These are phyloP conservation scores for Cochlearius cochlearius DNA, from an alignment of 2,113 vertebrate genomes.

Conservation along the genomic window DNA sequence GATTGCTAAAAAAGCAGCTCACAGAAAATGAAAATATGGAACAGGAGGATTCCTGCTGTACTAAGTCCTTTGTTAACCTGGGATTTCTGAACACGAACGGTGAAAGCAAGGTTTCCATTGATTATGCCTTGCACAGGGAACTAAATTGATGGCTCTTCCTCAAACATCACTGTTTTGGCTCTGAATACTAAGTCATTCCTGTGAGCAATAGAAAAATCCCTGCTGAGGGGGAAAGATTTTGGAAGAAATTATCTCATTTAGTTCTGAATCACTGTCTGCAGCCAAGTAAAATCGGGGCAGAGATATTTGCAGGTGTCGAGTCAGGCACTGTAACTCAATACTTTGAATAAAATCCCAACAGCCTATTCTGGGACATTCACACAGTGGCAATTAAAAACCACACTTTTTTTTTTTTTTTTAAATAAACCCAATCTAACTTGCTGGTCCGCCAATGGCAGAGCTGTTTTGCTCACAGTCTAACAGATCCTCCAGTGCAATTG, in stretches of 20 bases:
- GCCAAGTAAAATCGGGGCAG: background rate
- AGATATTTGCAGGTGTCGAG: background rate
- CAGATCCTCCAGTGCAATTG: background rate
- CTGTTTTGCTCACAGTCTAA: background rate
- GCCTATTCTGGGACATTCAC: background rate
- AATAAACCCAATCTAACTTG: background rate
- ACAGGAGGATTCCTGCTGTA: background rate
- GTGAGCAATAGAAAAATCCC: background rate
- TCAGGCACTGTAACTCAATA: background rate
- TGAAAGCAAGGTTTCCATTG: background rate
- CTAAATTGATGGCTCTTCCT: background rate
- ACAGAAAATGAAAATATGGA: background rate
- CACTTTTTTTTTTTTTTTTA: background rate
- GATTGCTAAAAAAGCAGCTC: background rate
- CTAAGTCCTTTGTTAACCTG: background rate
- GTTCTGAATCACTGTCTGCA: background rate
- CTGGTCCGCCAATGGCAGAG: background rate
- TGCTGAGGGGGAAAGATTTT: background rate
- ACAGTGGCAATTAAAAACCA: background rate
- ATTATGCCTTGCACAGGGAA: background rate
- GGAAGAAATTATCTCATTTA: background rate
- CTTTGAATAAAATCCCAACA: background rate
- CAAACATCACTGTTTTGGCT: background rate
- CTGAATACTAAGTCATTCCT: background rate
- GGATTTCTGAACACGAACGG: background rate